These are phyloP conservation scores for Halocynthia aurantium DNA, from an alignment of 23 tunicate genomes.

Conservation along the genomic window DNA sequence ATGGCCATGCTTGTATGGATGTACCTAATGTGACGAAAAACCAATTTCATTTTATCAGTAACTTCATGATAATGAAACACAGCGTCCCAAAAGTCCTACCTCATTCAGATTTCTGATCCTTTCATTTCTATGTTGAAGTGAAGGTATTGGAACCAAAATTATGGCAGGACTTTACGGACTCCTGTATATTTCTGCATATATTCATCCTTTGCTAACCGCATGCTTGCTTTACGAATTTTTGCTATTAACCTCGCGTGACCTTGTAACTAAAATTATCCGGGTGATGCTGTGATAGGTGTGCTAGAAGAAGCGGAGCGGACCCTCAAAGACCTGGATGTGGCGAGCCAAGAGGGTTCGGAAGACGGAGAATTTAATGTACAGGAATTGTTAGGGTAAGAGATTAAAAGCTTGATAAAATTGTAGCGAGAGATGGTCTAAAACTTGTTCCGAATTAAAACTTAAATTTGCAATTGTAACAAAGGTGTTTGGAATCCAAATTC, in stretches of 20 bases:
- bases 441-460: not conserved
- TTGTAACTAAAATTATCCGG: constrained; percentile 1
- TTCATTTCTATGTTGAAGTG: too few species aligned
- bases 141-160: not conserved
- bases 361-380: constrained; percentile 59
- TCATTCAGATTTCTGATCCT: too few species aligned
- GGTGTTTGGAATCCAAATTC: not conserved
- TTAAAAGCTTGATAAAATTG: not conserved
- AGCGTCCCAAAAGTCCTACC: too few species aligned
- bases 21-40: too few species aligned
- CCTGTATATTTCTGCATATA: not conserved
- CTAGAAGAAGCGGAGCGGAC: constrained; percentile 88
- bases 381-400: constrained; percentile 81
- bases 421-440: too few species aligned
- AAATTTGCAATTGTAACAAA: not conserved
- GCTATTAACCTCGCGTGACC: not conserved
- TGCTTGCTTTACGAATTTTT: not conserved
- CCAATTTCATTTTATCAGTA: too few species aligned
- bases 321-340: constrained; percentile 43
- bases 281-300: constrained; percentile 54
- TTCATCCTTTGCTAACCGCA: constrained; percentile 2
- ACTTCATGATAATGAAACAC: too few species aligned
- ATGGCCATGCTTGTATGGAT: too few species aligned
- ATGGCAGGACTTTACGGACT: not conserved
- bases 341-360: constrained; percentile 28